Conservation (phyloP, 2,888 invertebrate genomes). For the Cryptops parisi region DNA sequence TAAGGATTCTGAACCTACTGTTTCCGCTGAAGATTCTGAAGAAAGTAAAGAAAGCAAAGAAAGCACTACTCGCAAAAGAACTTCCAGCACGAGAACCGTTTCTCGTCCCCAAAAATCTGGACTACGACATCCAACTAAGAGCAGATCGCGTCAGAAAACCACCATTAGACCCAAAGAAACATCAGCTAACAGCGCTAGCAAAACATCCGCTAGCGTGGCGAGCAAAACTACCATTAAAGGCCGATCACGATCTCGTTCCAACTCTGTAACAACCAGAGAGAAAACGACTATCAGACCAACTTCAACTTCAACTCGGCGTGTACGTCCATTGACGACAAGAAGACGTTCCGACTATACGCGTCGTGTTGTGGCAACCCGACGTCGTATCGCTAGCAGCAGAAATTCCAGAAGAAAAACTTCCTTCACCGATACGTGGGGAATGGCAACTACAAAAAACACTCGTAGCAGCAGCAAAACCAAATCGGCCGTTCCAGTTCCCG, state of each 20-base stretch:
- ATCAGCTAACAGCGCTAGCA: neutral
- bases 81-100: neutral
- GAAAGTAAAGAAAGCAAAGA: too few species aligned
- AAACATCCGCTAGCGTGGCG: conserved; percentile 9
- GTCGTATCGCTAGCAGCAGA: neutral
- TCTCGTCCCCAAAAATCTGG: neutral
- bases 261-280: neutral
- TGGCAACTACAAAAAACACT: neutral
- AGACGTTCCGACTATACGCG: conserved; percentile 1
- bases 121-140: neutral
- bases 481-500: neutral
- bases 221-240: conserved; percentile 9
- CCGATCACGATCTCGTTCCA: neutral
- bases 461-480: neutral
- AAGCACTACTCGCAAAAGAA: too few species aligned
- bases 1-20: neutral
- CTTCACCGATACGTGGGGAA: neutral
- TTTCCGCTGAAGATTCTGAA: neutral
- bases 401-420: neutral
- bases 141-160: neutral
- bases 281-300: conserved; percentile 10
- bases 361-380: conserved; percentile 1
- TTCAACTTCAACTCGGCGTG: neutral
- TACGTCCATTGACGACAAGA: neutral
- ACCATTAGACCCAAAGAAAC: neutral